Percentiles rank a stretch among this genome's conserved stretches.
Conservation (phyloP, 2,113 vertebrate species). For the Dromas ardeola region DNA sequence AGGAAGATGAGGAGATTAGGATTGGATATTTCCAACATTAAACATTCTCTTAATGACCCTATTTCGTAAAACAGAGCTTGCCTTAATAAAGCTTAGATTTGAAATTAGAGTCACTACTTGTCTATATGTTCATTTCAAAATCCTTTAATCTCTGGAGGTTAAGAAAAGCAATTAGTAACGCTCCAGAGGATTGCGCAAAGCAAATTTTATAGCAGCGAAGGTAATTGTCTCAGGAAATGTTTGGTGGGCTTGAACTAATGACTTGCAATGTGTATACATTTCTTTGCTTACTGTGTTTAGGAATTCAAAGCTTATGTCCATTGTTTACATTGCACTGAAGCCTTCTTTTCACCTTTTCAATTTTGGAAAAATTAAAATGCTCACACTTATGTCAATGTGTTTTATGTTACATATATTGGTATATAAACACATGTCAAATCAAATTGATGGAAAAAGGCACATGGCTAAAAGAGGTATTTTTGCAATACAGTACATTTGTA, state of each 20-base stretch:
- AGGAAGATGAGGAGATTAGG: constrained; percentile 4
- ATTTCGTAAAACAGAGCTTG: constrained; percentile 13
- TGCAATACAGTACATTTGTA: not conserved
- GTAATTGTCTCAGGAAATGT: constrained; percentile 69
- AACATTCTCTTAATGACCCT: constrained; percentile 17
- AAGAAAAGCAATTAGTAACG: constrained; percentile 65
- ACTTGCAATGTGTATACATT: constrained; percentile 28
- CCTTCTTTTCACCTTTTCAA: not conserved
- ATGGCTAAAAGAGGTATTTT: not conserved
- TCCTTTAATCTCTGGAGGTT: constrained; percentile 66
- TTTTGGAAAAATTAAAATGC: not conserved
- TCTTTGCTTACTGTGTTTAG: not conserved
- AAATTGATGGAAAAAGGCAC: not conserved
- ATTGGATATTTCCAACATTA: constrained; percentile 23
- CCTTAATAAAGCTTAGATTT: constrained; percentile 50
- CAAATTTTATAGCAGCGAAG: constrained; percentile 61
- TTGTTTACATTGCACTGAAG: not conserved
- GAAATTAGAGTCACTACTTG: constrained; percentile 53
- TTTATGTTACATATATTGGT: not conserved
- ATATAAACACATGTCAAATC: not conserved
- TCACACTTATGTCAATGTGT: not conserved
- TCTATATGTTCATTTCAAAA: constrained; percentile 65
- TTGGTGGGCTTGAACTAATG: constrained; percentile 59
- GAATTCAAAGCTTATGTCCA: not conserved
- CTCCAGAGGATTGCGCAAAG: constrained; percentile 52